Base-by-base conservation (phyloP, 2,113 vertebrate genomes). In the Daubentonia madagascariensis region DNA sequence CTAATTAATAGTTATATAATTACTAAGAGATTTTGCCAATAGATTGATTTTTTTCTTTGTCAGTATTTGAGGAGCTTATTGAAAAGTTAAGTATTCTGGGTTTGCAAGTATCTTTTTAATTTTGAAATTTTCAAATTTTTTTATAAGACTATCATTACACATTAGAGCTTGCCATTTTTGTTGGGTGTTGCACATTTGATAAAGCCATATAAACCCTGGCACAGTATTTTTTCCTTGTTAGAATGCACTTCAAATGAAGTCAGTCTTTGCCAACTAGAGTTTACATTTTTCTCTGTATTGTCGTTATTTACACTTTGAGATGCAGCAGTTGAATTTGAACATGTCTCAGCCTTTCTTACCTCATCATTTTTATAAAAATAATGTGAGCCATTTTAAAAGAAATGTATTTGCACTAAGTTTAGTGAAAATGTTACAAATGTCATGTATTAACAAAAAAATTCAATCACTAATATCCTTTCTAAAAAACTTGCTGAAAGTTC, bases 311-410 rank as follows among this genome's bases (percentile, higher is more conserved):
- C 16, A n/a, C 25, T 92, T 90, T n/a, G 16, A 93, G 43, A 75
- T 78, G 12, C 2, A 54, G 63, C 52, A 20, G 9, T 23, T 80
- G 28, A 72, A 61, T 63, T 85, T 86, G 54, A 72, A 61, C 32
- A 50, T 78, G 45, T 4, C 1, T 67, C 72, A 76, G 52, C 10
- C 37, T 76, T 95, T 96, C 59, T 43, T 5, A 81, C 17, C 61
- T 96, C 37, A 37, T 73, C 50, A 28, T 95, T 88, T n/a, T 88
- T 81, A 76, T 63, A 83, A 89, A 97, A 94, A 32, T 72, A 48
- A 92, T 83, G 40, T 48, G 25, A 65, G 40, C 23, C 35, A 81
- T 63, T 86, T 87, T 22, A 94, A 80, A 88, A 72, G 17, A 54
- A 85, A 67, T 90, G 85, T n/a, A 37, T 91, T 95, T 75, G 20